phyloP scores from a whole-genome alignment of 2,888 invertebrate genomes.

The Meliscaeva auricollis region DNA sequence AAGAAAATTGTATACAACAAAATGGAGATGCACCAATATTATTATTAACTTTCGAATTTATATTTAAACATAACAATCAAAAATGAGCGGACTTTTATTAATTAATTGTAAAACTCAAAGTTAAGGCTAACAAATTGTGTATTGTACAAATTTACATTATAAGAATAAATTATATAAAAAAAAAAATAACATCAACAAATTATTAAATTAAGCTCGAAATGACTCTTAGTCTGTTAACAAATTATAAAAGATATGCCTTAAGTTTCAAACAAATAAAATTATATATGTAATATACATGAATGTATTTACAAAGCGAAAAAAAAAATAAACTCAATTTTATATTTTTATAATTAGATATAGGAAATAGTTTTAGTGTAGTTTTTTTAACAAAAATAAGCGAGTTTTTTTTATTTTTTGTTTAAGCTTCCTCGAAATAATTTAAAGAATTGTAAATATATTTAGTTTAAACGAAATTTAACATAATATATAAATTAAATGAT shows the following conservation, averaged over 20 bases:
- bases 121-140: conserved; percentile 45
- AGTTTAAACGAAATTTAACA: not conserved
- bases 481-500: not conserved
- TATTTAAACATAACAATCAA: not conserved
- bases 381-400: not conserved
- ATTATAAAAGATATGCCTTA: conserved; percentile 68
- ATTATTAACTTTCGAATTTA: not conserved
- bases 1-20: not conserved
- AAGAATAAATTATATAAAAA: conserved; percentile 18
- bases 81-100: not conserved
- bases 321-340: conserved; percentile 35
- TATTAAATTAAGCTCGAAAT: conserved; percentile 18
- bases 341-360: conserved; percentile 49
- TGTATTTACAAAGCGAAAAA: conserved; percentile 36
- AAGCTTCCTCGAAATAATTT: not conserved
- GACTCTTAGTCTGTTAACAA: conserved; percentile 54
- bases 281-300: not conserved
- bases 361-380: not conserved
- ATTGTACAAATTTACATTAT: conserved; percentile 55
- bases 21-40: not conserved
- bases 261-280: conserved; percentile 43
- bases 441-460: not conserved
- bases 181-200: conserved; percentile 1
- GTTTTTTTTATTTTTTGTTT: no score
- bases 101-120: not conserved